Evolutionary conservation across 2,888 invertebrate genomes (phyloP), one percentile per base, ranked within the genome.

Genomic region (Oscheius sp.): DNA sequence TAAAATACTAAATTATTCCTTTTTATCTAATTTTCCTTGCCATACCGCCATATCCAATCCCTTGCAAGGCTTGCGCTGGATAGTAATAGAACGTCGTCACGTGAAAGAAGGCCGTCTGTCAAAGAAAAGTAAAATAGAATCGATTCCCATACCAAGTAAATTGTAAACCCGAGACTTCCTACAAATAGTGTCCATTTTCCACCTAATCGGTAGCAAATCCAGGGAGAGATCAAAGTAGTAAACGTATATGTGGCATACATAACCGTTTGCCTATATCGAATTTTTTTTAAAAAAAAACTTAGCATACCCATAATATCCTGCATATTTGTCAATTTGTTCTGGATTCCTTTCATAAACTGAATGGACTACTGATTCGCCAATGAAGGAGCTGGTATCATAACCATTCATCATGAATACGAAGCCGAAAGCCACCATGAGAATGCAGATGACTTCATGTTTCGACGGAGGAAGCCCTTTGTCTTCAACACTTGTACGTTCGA

Each of bases 31-130:
- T 24, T 20, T 9, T 22, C 9, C 1, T n/a, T 14, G 14, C n/a
- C 62, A 12, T 38, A 67, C 67, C 17, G 14, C 57, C 67, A 59
- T 61, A 67, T 44, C 67, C 67, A 14, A 67, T 33, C 8, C 67
- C 67, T 32, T 59, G 12, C 9, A 67, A 36, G 47, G 28, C 59
- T 36, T 56, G 47, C 1, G 57, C 17, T 12, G 32, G 6, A 32
- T 45, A 67, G 47, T 59, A 67, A 32, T 41, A 67, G n/a, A 24
- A 9, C 14, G 54, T n/a, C n/a, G 28, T 49, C 0, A 63, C 26
- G 22, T 49, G 63, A 24, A 49, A 32, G 24, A 49, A 36, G 14
- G 14, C 49, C 5, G 45, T 28, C 38, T 62, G 2, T n/a, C 26
- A 49, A 24, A 4, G 24, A 14, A 24, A 26, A 24, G 6, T 5